Percentiles rank a stretch among this genome's conserved stretches.
Evolutionary conservation across 2,888 invertebrate genomes (phyloP).

Genomic region (Proisotoma minuta): DNA sequence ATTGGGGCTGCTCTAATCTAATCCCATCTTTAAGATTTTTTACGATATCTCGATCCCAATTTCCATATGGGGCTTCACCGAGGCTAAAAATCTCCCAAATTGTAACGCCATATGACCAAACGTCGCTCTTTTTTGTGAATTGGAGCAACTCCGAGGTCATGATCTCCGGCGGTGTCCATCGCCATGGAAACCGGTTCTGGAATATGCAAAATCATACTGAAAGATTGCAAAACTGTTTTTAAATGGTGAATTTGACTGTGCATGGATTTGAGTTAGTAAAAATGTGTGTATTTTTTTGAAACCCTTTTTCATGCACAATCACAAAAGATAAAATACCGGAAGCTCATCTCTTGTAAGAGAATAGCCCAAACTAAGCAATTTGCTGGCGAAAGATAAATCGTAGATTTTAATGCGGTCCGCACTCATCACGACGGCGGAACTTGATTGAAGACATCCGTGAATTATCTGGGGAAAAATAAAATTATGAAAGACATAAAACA

Average conservation of each 20-base stretch:
- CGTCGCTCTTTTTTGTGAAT: background rate
- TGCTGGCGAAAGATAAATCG: background rate
- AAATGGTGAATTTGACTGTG: background rate
- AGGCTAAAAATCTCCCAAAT: slow-evolving; percentile 9
- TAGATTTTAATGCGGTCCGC: background rate
- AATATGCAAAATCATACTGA: too few relatives aligned
- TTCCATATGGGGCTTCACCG: background rate
- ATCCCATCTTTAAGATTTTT: background rate
- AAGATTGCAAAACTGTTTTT: too few relatives aligned
- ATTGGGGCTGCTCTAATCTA: background rate
- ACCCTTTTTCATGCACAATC: too few relatives aligned
- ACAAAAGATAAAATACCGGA: too few relatives aligned
- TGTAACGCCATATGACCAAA: slow-evolving; percentile 1
- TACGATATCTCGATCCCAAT: slow-evolving; percentile 1
- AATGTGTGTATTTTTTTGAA: background rate
- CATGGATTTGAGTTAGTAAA: background rate
- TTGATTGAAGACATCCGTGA: slow-evolving; percentile 1
- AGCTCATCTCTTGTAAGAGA: background rate
- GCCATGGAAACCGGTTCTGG: slow-evolving; percentile 3
- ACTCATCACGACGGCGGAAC: background rate
- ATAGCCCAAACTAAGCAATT: background rate
- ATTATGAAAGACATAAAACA: too few relatives aligned
- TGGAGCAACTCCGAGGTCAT: background rate
- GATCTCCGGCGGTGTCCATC: slow-evolving; percentile 1
- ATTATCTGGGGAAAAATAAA: background rate